Percentiles rank a stretch among this genome's conserved stretches.
phyloP scores from a whole-genome alignment of 1,140 invertebrate genomes.

The Glomeris maerens region DNA sequence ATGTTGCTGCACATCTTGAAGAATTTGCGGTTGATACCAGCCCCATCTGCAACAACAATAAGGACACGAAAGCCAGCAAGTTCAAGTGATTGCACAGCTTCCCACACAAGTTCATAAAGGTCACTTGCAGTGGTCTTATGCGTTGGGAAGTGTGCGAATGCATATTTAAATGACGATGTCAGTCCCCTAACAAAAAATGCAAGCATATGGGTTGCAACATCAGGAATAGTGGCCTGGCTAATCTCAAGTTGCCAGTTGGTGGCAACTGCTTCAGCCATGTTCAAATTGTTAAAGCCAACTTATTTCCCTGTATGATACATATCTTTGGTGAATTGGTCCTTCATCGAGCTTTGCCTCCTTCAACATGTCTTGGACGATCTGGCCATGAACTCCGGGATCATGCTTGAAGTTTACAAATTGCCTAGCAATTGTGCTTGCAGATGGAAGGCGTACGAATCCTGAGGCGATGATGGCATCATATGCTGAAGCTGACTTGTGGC shows the following conservation, averaged over 20 bases:
- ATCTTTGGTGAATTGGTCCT: too few relatives aligned
- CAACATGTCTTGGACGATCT: background rate
- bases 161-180: background rate
- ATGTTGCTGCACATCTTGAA: background rate
- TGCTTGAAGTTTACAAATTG: background rate
- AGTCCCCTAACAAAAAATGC: slow-evolving; percentile 6
- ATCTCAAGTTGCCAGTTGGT: too few relatives aligned
- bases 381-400: background rate
- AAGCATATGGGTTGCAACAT: slow-evolving; percentile 2
- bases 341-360: background rate
- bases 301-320: too few relatives aligned
- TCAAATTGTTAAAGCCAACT: too few relatives aligned
- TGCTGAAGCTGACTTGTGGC: background rate
- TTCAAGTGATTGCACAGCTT: slow-evolving; percentile 2
- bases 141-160: slow-evolving; percentile 7
- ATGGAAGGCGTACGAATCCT: background rate
- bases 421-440: background rate
- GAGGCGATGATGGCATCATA: background rate
- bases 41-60: slow-evolving; percentile 5
- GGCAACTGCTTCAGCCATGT: too few relatives aligned
- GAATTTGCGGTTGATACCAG: background rate
- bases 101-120: background rate
- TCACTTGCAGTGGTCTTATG: background rate
- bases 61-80: background rate
- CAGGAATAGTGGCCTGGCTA: too few relatives aligned